These are phyloP conservation scores for Galerucella pusilla DNA, from an alignment of 2,888 invertebrate genomes.

Conservation along the genomic window DNA sequence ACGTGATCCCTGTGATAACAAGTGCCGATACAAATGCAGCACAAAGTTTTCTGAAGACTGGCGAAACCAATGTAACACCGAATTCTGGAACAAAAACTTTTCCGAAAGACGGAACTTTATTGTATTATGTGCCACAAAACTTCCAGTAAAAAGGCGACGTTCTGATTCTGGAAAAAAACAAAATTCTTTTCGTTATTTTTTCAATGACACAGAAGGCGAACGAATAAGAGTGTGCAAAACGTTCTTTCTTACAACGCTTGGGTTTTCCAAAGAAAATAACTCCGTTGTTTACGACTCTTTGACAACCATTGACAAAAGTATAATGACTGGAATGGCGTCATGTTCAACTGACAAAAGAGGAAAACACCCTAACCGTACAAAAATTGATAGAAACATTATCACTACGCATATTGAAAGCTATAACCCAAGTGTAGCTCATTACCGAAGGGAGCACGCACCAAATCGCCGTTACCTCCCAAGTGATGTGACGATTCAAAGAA, in stretches of 20 bases:
- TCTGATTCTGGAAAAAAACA: no score
- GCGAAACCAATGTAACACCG: no score
- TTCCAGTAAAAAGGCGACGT: no score
- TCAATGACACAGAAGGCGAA: constrained; percentile 1
- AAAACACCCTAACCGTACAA: neutral
- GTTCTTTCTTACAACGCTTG: neutral
- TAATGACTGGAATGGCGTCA: neutral
- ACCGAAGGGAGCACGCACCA: neutral
- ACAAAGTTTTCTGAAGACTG: no score
- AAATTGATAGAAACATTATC: neutral
- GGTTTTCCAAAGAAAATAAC: neutral
- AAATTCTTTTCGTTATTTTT: neutral
- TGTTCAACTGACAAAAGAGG: neutral
- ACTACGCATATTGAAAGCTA: neutral
- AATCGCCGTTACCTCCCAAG: neutral
- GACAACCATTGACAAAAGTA: neutral
- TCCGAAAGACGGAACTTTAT: no score
- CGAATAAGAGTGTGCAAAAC: neutral
- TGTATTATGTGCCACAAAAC: no score
- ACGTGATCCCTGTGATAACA: no score
- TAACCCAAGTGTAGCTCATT: neutral
- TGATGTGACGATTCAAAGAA: constrained; percentile 1
- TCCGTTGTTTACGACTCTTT: neutral
- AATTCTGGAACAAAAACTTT: no score
- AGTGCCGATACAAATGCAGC: no score